A percentile compares a stretch with the other conserved stretches of the same genome.
Evolutionary conservation across 1,140 invertebrate species (phyloP).

Genomic region (Elysia chlorotica): DNA sequence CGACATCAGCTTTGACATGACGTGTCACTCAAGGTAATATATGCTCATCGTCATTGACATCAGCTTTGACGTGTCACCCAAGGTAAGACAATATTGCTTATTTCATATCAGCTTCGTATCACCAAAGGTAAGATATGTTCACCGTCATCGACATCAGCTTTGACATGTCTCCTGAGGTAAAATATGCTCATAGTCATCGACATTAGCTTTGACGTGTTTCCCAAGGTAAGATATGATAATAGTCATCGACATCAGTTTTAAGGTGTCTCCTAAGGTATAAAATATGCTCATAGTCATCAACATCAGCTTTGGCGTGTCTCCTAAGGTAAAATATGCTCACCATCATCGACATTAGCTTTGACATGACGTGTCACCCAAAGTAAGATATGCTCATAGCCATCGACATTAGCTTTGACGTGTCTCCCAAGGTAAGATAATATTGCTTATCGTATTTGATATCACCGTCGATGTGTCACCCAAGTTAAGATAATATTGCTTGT

Average conservation of each 20-base stretch:
- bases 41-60: no score
- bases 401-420: conserved; percentile 53
- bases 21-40: no score
- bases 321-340: conserved; percentile 39
- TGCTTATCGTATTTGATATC: no score
- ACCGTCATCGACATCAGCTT: neutral
- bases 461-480: no score
- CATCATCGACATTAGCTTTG: conserved; percentile 46
- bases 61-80: no score
- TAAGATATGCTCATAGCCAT: conserved; percentile 50
- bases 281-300: neutral
- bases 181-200: neutral
- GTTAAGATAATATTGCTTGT: no score
- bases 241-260: neutral
- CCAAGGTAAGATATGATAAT: neutral
- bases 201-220: neutral
- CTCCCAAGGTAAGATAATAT: conserved; percentile 45
- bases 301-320: neutral
- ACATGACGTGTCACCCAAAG: conserved; percentile 60
- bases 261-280: neutral
- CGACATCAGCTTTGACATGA: neutral
- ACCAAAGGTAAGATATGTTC: neutral
- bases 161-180: neutral
- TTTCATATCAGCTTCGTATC: no score
- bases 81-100: no score